phyloP scores from a whole-genome alignment of 2,888 invertebrate species.

The Gortyna flavago region DNA sequence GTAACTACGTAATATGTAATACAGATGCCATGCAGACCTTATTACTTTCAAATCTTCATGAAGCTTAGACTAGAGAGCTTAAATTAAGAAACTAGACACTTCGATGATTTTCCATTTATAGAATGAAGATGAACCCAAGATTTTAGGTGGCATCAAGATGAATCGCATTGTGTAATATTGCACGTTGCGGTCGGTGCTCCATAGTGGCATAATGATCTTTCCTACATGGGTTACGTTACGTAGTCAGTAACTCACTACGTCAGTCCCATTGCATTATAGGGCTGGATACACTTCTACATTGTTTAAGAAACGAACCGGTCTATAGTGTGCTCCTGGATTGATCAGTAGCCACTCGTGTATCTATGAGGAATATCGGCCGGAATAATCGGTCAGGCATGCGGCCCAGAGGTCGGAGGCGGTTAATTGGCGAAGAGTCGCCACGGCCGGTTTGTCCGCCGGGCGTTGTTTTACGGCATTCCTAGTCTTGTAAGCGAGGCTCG shows the following conservation, averaged over 20 bases:
- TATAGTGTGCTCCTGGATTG: constrained; percentile 61
- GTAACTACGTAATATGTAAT: constrained; percentile 1
- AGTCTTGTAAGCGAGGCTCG: constrained; percentile 72
- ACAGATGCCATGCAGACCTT: constrained; percentile 2
- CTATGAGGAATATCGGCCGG: constrained; percentile 79
- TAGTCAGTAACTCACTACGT: constrained; percentile 25
- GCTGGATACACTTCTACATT: constrained; percentile 45
- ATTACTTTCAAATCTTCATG: neutral
- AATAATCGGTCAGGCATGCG: constrained; percentile 77
- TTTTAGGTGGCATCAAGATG: constrained; percentile 58
- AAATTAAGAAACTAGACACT: constrained; percentile 3
- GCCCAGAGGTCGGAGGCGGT: constrained; percentile 86
- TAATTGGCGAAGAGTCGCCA: constrained; percentile 87
- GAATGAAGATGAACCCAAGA: constrained; percentile 48
- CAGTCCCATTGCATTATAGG: constrained; percentile 43
- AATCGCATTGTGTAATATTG: constrained; percentile 63
- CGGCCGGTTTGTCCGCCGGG: constrained; percentile 83
- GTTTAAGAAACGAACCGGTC: constrained; percentile 54
- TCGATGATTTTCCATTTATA: constrained; percentile 11
- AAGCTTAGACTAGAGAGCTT: neutral
- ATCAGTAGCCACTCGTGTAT: constrained; percentile 65
- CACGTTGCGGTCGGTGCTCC: constrained; percentile 63
- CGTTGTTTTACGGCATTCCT: constrained; percentile 86
- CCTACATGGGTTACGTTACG: constrained; percentile 41
- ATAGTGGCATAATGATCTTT: constrained; percentile 63